Base-by-base conservation (phyloP, 2,113 vertebrate species). In the Orthochromis malagaraziensis region DNA sequence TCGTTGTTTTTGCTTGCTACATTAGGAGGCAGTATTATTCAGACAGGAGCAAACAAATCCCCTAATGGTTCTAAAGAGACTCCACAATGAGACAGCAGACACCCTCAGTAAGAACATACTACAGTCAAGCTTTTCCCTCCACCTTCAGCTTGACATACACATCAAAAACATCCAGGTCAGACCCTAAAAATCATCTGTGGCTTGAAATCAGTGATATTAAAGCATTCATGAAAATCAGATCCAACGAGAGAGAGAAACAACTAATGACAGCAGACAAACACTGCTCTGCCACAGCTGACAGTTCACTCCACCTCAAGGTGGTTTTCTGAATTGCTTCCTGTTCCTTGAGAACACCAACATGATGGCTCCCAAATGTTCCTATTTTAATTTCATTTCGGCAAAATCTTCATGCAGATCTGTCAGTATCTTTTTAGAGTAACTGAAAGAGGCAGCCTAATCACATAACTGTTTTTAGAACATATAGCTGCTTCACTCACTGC, bases 61-160 rank as follows among this genome's bases (percentile, higher is more conserved):
- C 4, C 5, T 3, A 26, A 45, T 0, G 21, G 35, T 42, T 70
- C 38, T 42, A 73, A 5, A 73, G 38, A 45, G 0, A 10, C 38
- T 24, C 65, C 21, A 42, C 38, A 4, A 6, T 10, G 13, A 70
- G 13, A 17, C 2, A 16, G 21, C 8, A 45, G 14, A 26, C 21
- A 5, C 2, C 21, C 65, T 73, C 68, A 45, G 17, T 45, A 42
- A 75, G 40, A 75, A 29, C 9, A 11, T 47, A 5, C 16, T 75
- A 14, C 70, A 17, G 24, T 19, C 70, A 47, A 19, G 24, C 40
- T 26, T 73, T 73, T 26, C 38, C 38, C 7, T 70, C 65, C 38
- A 70, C 63, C n/a, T 1, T 70, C 3, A 70, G 65, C 3, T 70
- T 38, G 13, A 42, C n/a, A 70, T 16, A 24, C 35, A 24, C 31